Evolutionary conservation across 2,888 invertebrate genomes (phyloP), one percentile per base, ranked within the genome.

Genomic region (Pterostichus niger): DNA sequence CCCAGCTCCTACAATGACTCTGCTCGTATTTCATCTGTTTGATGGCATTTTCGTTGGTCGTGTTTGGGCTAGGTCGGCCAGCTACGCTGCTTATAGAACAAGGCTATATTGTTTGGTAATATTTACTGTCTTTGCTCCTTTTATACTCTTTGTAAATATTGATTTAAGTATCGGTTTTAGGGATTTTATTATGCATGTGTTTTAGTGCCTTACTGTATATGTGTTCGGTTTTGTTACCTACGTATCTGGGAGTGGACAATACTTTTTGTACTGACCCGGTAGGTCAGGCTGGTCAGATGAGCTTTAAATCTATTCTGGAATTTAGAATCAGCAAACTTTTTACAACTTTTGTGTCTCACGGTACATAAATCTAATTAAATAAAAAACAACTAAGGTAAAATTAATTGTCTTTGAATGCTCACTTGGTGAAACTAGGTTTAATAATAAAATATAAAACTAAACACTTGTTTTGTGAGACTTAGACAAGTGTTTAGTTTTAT

Each of bases 101-200:
- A 31, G 11, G 49, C 73, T 75, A 75, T 75, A 75, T 75, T 75
- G 75, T 75, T 75, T 52, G 52, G 52, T 10, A 52, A 75, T 75
- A 75, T 75, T 75, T 75, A 75, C 75, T 75, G 75, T 52, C 49
- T 52, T 52, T 52, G 31, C 75, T 75, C 54, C 52, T 75, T 75
- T 75, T 52, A 75, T 75, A 75, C 24, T 46, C 75, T 75, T 75
- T 75, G 75, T 75, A 75, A 75, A 75, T 75, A 75, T 75, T 75
- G 75, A 75, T 75, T 75, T 75, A 75, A 75, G 75, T 75, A 75
- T 75, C 75, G 75, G 75, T 52, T 75, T 49, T 49, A 54, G 75
- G 75, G 52, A 52, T 33, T 64, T 64, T 64, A 64, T 64, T 64
- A 64, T 64, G 7, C 64, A 59, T 49, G 49, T 71, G 71, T 71